These are phyloP conservation scores for Etia nguti DNA, from an alignment of 2,113 vertebrate genomes.

Conservation along the genomic window DNA sequence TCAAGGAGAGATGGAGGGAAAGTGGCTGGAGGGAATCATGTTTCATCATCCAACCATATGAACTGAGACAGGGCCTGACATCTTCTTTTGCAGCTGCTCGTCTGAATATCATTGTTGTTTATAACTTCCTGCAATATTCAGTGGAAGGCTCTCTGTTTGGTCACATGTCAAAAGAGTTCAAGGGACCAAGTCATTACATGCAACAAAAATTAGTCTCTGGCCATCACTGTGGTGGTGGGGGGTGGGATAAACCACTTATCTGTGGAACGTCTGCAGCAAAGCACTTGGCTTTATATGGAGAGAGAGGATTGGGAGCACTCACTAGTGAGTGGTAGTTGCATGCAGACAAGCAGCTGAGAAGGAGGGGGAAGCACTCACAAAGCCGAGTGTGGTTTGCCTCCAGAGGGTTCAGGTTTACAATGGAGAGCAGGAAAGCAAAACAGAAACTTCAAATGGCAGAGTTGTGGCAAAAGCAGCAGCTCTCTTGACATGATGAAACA, in stretches of 20 bases:
- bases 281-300: slow-evolving; percentile 53
- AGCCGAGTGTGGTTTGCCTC: slow-evolving; percentile 28
- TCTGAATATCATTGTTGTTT: slow-evolving; percentile 36
- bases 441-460: slow-evolving; percentile 21
- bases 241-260: slow-evolving; percentile 45
- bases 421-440: slow-evolving; percentile 26
- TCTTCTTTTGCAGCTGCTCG: slow-evolving; percentile 27
- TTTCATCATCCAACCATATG: slow-evolving; percentile 59
- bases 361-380: slow-evolving; percentile 42
- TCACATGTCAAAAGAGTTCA: slow-evolving; percentile 27
- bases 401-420: slow-evolving; percentile 54
- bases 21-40: slow-evolving; percentile 52
- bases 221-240: slow-evolving; percentile 3
- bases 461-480: slow-evolving; percentile 6
- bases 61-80: slow-evolving; percentile 38
- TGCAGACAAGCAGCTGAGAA: slow-evolving; percentile 42
- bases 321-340: slow-evolving; percentile 41
- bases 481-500: neutral
- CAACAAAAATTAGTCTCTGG: slow-evolving; percentile 48
- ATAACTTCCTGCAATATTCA: neutral
- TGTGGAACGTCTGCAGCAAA: slow-evolving; percentile 42
- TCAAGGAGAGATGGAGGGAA: slow-evolving; percentile 41
- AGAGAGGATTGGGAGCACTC: slow-evolving; percentile 53
- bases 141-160: neutral
- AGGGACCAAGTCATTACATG: slow-evolving; percentile 40